Conservation (phyloP, 1,140 invertebrate genomes). For the Latrodectus geometricus region DNA sequence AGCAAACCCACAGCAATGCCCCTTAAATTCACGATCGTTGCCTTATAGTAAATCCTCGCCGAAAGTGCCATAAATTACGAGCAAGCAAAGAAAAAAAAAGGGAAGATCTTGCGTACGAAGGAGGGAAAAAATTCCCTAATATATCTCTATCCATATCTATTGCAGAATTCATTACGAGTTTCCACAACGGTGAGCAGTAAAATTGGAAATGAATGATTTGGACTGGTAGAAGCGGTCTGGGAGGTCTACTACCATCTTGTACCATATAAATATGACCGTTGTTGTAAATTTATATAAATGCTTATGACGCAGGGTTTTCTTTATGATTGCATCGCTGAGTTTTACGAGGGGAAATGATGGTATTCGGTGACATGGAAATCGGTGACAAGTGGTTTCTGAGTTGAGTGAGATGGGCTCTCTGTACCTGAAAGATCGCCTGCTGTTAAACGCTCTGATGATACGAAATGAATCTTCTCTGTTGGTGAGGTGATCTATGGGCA, state of each 20-base stretch:
- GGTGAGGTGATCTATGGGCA: too few relatives aligned
- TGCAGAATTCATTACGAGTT: not conserved
- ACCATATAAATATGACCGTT: not conserved
- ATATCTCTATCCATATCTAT: not conserved
- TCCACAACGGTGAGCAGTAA: not conserved
- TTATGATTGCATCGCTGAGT: not conserved
- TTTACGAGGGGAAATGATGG: not conserved
- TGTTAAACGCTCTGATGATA: too few relatives aligned
- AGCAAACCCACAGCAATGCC: not conserved
- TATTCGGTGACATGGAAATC: not conserved
- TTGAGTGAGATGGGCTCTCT: too few relatives aligned
- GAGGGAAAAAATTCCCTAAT: not conserved
- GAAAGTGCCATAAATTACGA: not conserved
- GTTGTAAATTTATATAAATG: not conserved
- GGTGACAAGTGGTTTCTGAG: not conserved
- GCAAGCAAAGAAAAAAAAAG: not conserved
- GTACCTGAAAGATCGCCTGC: too few relatives aligned
- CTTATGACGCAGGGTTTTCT: not conserved
- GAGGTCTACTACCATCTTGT: not conserved
- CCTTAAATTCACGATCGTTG: not conserved
- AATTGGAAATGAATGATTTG: not conserved
- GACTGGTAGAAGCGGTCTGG: not conserved
- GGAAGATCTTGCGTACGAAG: not conserved
- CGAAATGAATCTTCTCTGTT: too few relatives aligned
- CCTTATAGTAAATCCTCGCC: not conserved